Evolutionary conservation across 1,140 invertebrate species (phyloP), one percentile per base, ranked within the genome.

Genomic region (Trachymyrmex septentrionalis): DNA sequence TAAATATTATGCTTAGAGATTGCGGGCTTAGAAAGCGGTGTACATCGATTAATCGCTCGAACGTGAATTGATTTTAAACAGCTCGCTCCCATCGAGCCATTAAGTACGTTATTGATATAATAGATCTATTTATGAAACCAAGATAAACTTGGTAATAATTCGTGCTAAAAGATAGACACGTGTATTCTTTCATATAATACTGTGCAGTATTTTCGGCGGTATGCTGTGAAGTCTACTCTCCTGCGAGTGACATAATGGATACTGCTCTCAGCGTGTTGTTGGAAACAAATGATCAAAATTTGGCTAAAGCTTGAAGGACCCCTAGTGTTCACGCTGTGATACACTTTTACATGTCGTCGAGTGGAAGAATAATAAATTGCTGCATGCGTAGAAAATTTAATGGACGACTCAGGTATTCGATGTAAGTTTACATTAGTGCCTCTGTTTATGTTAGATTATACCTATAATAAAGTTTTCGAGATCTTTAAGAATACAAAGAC

Each of bases 1-100:
- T 88, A 87, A 87, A 85, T 59, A 87, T 82, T 85, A 71, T 34
- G n/a, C 59, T 48, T 64, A 34, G 66, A 84, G 86, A 67, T 88
- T 88, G 81, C 24, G 24, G 12, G 30, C 38, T 38, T 57, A 6
- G 59, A 66, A 72, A 85, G 38, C 59, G 21, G 48, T 72, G 69
- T 53, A 4, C 21, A 50, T 75, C 61, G 81, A 88, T 88, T 75
- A 73, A 55, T 44, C 27, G 55, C 69, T 30, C n/a, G 38, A 10
- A 75, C 19, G 48, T 48, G 14, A 84, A 75, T 75, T 61, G 69
- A 84, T 63, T 84, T 48, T 72, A 48, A 59, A 82, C 34, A 10
- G 19, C 34, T 44, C 4, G 77, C 24, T 44, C 9, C 19, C 10
- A 48, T 84, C 24, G 44, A 16, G 30, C 21, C 67, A 72, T 75